Evolutionary conservation across 2,113 vertebrate genomes (phyloP), one percentile per base, ranked within the genome.

Genomic region (Romanogobio albipinnatus): DNA sequence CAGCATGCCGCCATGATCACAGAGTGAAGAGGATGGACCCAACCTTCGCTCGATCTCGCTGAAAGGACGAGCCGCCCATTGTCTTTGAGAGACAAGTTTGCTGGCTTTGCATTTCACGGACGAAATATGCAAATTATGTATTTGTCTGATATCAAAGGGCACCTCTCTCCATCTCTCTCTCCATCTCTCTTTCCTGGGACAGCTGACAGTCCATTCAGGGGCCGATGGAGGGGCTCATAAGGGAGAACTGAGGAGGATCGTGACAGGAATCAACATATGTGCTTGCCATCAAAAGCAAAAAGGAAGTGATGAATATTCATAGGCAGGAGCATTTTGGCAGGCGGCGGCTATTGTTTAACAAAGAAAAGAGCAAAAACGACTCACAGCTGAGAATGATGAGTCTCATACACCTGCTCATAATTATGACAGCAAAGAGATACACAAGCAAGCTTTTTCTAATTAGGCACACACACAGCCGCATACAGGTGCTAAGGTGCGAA

Each of bases 61-160:
- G 73, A 78, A 85, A 66, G 51, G 22, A 85, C n/a, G 53, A 62
- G 56, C 82, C 29, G 26, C 39, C 62, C 51, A 88, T 83, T 83
- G 80, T 87, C 68, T 61, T 22, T 33, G 29, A 81, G 76, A 83
- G 76, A 86, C 76, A 88, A 87, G 53, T 87, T 85, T 79, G 86
- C 78, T 85, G 74, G 61, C 81, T 84, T 82, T 87, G 86, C 84
- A 90, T 83, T 87, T 87, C 47, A 86, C 36, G 82, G 81, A 84
- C 91, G 91, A 94, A 91, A 92, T 91, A 96, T 96, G 95, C 88
- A 95, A 96, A 96, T 95, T 86, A 92, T 79, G 90, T 92, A 90
- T 91, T 91, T 87, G 92, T 90, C 83, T 89, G 92, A 90, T 89
- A 91, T 88, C 90, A 94, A 92, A 93, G 94, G 90, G 91, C 76